phyloP scores from a whole-genome alignment of 2,797 vertebrate species.

The Rhynchonycteris naso region DNA sequence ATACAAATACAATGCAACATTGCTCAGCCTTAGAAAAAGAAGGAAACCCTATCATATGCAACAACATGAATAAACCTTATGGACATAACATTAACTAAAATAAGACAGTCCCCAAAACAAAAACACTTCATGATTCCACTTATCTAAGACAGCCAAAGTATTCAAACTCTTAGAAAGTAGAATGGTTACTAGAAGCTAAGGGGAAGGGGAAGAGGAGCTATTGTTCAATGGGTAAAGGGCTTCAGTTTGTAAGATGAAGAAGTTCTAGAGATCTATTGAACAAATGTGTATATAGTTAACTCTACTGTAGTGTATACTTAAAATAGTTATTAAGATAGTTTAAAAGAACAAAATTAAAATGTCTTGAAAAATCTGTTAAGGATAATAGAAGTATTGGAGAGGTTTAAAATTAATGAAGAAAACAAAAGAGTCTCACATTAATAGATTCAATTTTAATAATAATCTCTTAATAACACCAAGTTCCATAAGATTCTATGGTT shows the following conservation, averaged over 20 bases:
- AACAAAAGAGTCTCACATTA: not conserved
- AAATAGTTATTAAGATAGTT: not conserved
- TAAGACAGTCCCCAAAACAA: not conserved
- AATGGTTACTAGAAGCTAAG: not conserved
- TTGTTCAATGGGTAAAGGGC: not conserved
- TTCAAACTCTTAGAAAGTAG: not conserved
- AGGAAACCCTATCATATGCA: not conserved
- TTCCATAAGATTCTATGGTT: not conserved
- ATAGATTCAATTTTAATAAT: not conserved
- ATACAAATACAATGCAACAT: not conserved
- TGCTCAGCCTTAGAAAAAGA: not conserved
- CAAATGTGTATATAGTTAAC: not conserved
- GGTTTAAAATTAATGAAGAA: not conserved
- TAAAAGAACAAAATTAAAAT: not conserved
- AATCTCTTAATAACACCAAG: not conserved
- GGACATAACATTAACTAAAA: not conserved
- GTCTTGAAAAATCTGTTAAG: not conserved
- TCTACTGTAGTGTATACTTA: not conserved
- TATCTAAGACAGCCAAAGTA: not conserved
- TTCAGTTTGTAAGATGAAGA: not conserved
- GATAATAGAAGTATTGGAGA: conserved; percentile 2
- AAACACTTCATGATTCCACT: not conserved
- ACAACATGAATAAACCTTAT: not conserved
- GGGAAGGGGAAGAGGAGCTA: not conserved
- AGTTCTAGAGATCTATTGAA: not conserved